phyloP scores from a whole-genome alignment of 2,797 vertebrate species.

The Semotilus atromaculatus region DNA sequence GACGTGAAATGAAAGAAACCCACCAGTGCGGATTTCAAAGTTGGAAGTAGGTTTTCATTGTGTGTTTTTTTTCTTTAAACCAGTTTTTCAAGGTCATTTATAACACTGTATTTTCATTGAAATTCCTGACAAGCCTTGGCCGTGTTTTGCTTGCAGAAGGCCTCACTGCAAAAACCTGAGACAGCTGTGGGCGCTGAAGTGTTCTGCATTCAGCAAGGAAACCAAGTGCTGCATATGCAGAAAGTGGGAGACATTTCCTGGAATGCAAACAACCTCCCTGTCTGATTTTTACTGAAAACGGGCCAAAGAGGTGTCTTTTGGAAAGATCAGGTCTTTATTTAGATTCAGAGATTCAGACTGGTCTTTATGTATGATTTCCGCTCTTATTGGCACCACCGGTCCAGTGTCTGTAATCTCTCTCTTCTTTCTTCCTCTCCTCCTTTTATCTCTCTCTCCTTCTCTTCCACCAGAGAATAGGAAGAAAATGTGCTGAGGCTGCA shows the following conservation, averaged over 20 bases:
- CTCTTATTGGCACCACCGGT: constrained; percentile 3
- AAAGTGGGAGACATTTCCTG: constrained; percentile 52
- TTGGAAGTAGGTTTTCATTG: neutral
- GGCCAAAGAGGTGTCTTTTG: constrained; percentile 39
- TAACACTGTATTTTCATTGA: constrained; percentile 41
- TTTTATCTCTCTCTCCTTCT: constrained; percentile 28
- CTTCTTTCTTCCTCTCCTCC: constrained; percentile 29
- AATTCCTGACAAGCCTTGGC: constrained; percentile 43
- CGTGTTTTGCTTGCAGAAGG: constrained; percentile 72
- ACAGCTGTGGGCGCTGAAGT: constrained; percentile 59
- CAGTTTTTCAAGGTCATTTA: constrained; percentile 44
- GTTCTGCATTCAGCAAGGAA: constrained; percentile 46
- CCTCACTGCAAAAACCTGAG: constrained; percentile 73
- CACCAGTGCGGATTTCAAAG: neutral
- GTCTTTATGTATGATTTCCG: constrained; percentile 27
- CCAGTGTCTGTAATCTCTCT: constrained; percentile 14
- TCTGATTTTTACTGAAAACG: constrained; percentile 40
- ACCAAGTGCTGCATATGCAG: constrained; percentile 47
- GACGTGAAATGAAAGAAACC: neutral
- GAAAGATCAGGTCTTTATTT: constrained; percentile 22
- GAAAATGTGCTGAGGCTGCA: constrained; percentile 79
- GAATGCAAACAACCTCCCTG: constrained; percentile 52
- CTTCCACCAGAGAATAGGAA: constrained; percentile 72
- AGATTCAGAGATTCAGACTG: constrained; percentile 25
- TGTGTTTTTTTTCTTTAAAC: neutral